These are phyloP conservation scores for Rousettus leschenaultii DNA, from an alignment of 2,113 vertebrate genomes.

Conservation along the genomic window DNA sequence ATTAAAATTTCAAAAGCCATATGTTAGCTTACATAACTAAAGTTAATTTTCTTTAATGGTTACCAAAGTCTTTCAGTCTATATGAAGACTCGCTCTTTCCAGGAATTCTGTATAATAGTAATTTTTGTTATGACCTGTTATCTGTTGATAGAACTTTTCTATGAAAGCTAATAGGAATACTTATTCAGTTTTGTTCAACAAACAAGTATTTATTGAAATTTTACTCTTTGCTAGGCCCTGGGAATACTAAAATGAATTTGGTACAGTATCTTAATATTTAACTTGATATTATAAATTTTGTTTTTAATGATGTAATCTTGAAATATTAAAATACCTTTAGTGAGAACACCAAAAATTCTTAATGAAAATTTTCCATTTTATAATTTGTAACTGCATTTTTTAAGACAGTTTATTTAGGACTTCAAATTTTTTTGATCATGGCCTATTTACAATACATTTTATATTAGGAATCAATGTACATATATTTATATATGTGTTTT, in stretches of 20 bases:
- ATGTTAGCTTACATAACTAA: background rate
- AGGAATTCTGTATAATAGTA: background rate
- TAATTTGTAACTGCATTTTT: background rate
- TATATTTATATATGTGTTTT: background rate
- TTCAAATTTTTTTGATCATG: background rate
- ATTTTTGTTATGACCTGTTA: background rate
- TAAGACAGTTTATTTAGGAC: background rate
- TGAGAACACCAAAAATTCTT: background rate
- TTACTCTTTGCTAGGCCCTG: background rate
- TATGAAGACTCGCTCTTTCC: background rate
- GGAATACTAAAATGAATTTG: background rate
- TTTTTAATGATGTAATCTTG: background rate
- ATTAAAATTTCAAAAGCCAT: background rate
- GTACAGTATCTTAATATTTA: background rate
- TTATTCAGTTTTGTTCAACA: background rate
- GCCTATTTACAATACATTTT: background rate
- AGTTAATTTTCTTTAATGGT: background rate
- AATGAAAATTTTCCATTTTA: background rate
- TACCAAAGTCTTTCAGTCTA: background rate
- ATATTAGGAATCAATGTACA: background rate
- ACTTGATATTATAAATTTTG: background rate
- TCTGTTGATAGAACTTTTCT: background rate
- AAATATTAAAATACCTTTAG: constrained; percentile 8
- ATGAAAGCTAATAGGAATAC: background rate
- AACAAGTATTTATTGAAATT: background rate